Percentiles rank a stretch among this genome's conserved stretches.
Evolutionary conservation across 2,888 invertebrate species (phyloP).

Genomic region (Cataglyphis rosenhaueri): DNA sequence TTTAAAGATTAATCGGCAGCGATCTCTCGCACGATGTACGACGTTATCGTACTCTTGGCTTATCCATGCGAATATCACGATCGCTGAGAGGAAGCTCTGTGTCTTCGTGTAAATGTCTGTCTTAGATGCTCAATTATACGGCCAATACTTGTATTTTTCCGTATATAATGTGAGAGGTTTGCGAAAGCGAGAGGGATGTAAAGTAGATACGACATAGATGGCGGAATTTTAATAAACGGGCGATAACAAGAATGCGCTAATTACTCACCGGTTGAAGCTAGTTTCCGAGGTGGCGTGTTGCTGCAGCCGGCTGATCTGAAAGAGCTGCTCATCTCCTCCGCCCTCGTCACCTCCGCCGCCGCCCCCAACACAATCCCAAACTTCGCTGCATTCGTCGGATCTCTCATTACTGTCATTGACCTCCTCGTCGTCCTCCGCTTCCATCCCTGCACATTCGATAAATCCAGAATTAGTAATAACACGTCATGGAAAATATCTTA

Average conservation of each 20-base stretch:
- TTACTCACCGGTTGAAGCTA: constrained; percentile 79
- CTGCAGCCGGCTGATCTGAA: constrained; percentile 76
- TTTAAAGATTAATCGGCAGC: constrained; percentile 26
- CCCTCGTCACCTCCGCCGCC: constrained; percentile 72
- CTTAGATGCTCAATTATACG: constrained; percentile 57
- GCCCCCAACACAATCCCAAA: constrained; percentile 59
- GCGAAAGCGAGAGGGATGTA: constrained; percentile 30
- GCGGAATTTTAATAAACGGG: not conserved
- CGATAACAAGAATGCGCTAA: not conserved
- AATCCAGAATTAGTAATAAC: constrained; percentile 33
- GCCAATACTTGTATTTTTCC: constrained; percentile 70
- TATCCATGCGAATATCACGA: constrained; percentile 57
- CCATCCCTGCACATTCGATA: constrained; percentile 75
- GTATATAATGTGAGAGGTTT: constrained; percentile 62
- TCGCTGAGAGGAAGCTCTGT: constrained; percentile 36
- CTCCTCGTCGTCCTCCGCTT: constrained; percentile 76
- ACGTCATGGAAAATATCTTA: not conserved
- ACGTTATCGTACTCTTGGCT: constrained; percentile 4
- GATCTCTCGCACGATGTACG: constrained; percentile 59
- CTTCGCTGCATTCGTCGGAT: constrained; percentile 58
- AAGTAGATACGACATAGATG: constrained; percentile 5
- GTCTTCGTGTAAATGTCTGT: not conserved
- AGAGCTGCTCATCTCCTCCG: constrained; percentile 74
- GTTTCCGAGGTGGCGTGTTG: constrained; percentile 75
- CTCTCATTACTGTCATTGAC: constrained; percentile 68